Base-by-base conservation (phyloP, 1,140 invertebrate species). In the Spodoptera litura region DNA sequence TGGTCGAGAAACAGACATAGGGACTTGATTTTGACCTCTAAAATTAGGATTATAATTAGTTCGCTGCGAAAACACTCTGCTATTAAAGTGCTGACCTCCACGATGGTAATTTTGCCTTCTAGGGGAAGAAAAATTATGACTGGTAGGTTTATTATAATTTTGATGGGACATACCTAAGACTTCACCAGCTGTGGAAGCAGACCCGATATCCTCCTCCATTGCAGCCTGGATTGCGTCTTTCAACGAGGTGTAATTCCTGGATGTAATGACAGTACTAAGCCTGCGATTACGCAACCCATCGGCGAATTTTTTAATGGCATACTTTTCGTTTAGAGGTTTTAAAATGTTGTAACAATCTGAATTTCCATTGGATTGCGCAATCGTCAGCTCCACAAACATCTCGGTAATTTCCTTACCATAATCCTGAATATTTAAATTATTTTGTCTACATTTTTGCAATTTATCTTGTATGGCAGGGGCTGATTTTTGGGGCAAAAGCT, bases 261-360 rank as follows among this genome's bases (percentile, higher is more conserved):
- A 78, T 52, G 82, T 44, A 72, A 83, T 70, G 10, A 83, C 79
- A 4, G 82, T 83, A 15, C 79, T 71, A 3, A 81, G n/a, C 10
- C 82, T 53, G 6, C 62, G 64, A 76, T 83, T 75, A 38, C 74
- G 31, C 64, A 83, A 64, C 3, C 77, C 79, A 25, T 83, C 82
- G 25, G 51, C 11, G 56, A 81, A 83, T 52, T 61, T 38, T 70
- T 73, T 83, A 11, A 83, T 77, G 4, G 82, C 82, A 2, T 44
- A 13, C 44, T 68, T 62, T 59, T 81, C 79, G 56, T 81, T 81
- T 10, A 81, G 58, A 12, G 75, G 53, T 13, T 68, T 80, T 64
- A 82, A 78, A 20, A 78, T 70, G 12, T 82, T 15, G 51, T 78
- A 80, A 35, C n/a, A 55, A n/a, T 71, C 20, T 1, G 27, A 15